Evolutionary conservation across 2,797 vertebrate genomes (phyloP), one percentile per base, ranked within the genome.

Genomic region (Miichthys miiuy): DNA sequence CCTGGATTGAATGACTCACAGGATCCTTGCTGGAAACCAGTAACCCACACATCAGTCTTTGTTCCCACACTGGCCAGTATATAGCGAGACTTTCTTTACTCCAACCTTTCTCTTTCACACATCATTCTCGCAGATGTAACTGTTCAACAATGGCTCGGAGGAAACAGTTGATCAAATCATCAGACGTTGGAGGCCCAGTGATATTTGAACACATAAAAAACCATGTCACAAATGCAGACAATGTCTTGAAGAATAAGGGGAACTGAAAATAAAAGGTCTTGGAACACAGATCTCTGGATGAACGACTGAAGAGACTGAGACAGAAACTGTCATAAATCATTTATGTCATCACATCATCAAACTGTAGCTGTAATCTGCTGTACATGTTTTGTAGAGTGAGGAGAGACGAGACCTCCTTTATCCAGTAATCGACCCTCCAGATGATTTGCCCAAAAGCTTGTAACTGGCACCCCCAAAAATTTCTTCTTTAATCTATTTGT

Each of bases 351-450:
- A 81, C 82, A 80, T 92, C 88, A 89, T 91, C 91, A 89, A 89
- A 92, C 89, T 92, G 89, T 93, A 86, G 91, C 91, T 93, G 90
- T 92, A 93, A 94, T 93, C 95, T 95, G 93, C 95, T 96, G 94
- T 96, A 95, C 88, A 92, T 94, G 94, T 94, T 93, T 89, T 87
- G 86, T 94, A 91, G 90, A 91, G 84, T 71, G 80, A 81, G 85
- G 86, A 79, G 77, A 81, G 71, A 72, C 17, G 3, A 88, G 75
- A 73, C 88, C 82, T 87, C 84, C 83, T 85, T 68, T 87, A 90
- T 82, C 86, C 83, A 85, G 75, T 89, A 87, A 89, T 87, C 79
- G 38, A 82, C 84, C 83, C 86, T 83, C 64, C 75, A 88, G 68
- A 85, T 85, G 55, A 89, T 90, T 93, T 82, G 81, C 83, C 91